Base-by-base conservation (phyloP, 1,140 invertebrate genomes). In the Rhyacophila brunnea region DNA sequence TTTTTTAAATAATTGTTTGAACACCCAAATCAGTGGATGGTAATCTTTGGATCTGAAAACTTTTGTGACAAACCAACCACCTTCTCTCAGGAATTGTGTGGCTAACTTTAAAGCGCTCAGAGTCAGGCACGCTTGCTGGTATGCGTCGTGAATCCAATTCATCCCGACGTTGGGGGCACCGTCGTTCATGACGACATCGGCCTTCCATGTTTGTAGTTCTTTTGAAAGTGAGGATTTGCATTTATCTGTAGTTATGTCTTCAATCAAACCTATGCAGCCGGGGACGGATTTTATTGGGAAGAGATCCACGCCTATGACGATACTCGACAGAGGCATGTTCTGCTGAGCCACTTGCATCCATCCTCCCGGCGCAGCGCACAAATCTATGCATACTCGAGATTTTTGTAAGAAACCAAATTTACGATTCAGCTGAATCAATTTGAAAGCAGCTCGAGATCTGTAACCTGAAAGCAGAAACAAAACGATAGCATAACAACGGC, bases 321-420 rank as follows among this genome's bases (percentile, higher is more conserved):
- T 80, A 70, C 94, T 96, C 0, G 96, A 98, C 0, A 98, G 85
- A 0, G 97, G 96, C 93, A 99, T 99, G 74, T 97, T 95, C 72
- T 99, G 89, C 68, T 91, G 88, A 38, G 96, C 96, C n/a, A 99
- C 97, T 81, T 99, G 98, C 86, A 99, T 94, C 98, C 98, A 99
- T 68, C 98, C 97, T 73, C 98, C 98, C 6, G 98, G 98, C 6
- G 98, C 98, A 14, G 98, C 98, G 80, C 98, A 99, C 35, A 99
- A 80, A 85, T 99, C 98, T 62, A 99, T 86, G 63, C 95, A 91
- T 81, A 99, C 94, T 82, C 92, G 83, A 7, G 95, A 94, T 68
- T 90, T 92, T 83, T 99, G 93, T 1, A 99, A 77, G 79, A 99
- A 99, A 57, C 96, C 91, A 81, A 95, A 99, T 73, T 97, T 97